Percentiles rank a stretch among this genome's conserved stretches.
These are phyloP conservation scores for Nysson spinosus DNA, from an alignment of 2,888 invertebrate genomes.

Conservation along the genomic window DNA sequence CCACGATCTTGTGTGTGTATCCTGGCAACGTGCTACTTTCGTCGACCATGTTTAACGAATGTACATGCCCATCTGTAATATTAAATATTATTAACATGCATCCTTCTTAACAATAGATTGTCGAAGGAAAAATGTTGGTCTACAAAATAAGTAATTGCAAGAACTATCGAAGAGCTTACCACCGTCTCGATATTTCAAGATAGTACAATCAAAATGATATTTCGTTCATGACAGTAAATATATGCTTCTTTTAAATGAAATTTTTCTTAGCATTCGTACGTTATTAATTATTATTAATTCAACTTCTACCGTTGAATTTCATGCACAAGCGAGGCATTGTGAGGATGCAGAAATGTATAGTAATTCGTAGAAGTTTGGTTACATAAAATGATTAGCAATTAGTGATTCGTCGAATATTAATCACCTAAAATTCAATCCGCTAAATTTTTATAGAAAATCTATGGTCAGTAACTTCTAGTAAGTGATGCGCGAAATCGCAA, in stretches of 20 bases:
- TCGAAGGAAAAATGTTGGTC: constrained; percentile 3
- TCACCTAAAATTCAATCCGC: no score
- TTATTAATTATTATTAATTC: no score
- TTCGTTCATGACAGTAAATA: not conserved
- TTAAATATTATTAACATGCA: constrained; percentile 13
- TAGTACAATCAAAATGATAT: constrained; percentile 11
- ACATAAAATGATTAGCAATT: no score
- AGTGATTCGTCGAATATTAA: no score
- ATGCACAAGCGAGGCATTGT: no score
- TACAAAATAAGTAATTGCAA: constrained; percentile 2
- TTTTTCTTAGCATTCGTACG: no score
- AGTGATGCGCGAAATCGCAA: no score
- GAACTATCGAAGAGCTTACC: constrained; percentile 12
- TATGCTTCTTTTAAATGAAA: not conserved
- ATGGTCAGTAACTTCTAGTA: no score
- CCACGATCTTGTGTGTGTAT: constrained; percentile 91
- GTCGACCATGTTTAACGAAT: constrained; percentile 89
- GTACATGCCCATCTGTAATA: constrained; percentile 87
- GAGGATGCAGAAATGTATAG: no score
- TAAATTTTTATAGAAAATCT: no score
- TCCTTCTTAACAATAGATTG: not conserved
- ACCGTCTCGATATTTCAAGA: not conserved
- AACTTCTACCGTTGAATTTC: no score
- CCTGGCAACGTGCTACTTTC: constrained; percentile 84
- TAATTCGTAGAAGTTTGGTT: no score